phyloP scores from a whole-genome alignment of 2,888 invertebrate genomes.

The Arctia plantaginis region DNA sequence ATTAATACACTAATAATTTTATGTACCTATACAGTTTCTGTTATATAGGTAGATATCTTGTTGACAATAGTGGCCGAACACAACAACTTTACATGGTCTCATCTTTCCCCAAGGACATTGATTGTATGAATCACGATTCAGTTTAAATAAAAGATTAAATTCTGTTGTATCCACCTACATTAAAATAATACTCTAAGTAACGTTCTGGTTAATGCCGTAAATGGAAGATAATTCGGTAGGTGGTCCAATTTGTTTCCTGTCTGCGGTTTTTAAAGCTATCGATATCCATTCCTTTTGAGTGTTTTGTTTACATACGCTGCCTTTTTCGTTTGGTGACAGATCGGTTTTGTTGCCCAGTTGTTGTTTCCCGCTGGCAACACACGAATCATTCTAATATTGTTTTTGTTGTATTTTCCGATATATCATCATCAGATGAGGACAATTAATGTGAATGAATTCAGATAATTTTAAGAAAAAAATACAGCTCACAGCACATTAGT shows the following conservation, averaged over 20 bases:
- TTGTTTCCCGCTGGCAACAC: not conserved
- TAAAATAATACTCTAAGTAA: slow-evolving; percentile 11
- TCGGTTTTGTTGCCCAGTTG: not conserved
- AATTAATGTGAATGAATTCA: too few species aligned
- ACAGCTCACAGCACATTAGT: too few species aligned
- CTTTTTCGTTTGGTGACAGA: not conserved
- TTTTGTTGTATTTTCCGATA: not conserved
- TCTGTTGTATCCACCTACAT: slow-evolving; percentile 30
- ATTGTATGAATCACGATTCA: slow-evolving; percentile 37
- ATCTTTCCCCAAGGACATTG: slow-evolving; percentile 23
- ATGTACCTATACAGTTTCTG: too few species aligned
- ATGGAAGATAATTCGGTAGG: slow-evolving; percentile 18
- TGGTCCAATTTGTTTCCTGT: slow-evolving; percentile 18
- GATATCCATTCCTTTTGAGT: slow-evolving; percentile 5
- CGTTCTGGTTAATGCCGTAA: slow-evolving; percentile 6
- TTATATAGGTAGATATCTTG: too few species aligned
- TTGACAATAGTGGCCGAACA: not conserved
- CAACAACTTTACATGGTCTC: slow-evolving; percentile 9
- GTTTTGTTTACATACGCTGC: slow-evolving; percentile 6
- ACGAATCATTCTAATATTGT: not conserved
- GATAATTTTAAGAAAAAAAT: too few species aligned
- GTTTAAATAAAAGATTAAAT: slow-evolving; percentile 25
- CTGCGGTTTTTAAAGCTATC: slow-evolving; percentile 14
- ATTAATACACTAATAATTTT: too few species aligned
- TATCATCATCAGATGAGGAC: not conserved